A percentile compares a stretch with the other conserved stretches of the same genome.
Evolutionary conservation across 2,113 vertebrate species (phyloP).

Genomic region (Lichenostomus cassidix): DNA sequence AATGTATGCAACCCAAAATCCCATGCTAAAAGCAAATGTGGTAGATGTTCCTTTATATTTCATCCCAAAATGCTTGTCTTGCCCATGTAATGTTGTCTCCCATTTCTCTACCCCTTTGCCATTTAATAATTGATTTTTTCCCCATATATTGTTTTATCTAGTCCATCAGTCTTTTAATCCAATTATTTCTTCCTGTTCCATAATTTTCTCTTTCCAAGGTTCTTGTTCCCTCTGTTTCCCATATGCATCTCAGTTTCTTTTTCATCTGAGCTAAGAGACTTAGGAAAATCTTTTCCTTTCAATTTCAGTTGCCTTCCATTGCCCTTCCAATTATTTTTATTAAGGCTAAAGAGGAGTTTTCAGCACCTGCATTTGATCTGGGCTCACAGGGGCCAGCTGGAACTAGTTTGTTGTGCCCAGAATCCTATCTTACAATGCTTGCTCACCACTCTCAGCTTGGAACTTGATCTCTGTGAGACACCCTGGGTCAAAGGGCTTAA

Average conservation of each 20-base stretch:
- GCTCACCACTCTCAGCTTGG: not conserved
- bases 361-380: not conserved
- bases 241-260: not conserved
- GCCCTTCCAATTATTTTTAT: not conserved
- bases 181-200: not conserved
- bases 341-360: not conserved
- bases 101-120: not conserved
- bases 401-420: not conserved
- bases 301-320: not conserved
- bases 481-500: not conserved
- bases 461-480: not conserved
- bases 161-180: not conserved
- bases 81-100: not conserved
- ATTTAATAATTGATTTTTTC: not conserved
- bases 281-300: not conserved
- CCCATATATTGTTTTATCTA: not conserved
- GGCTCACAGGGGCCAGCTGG: not conserved
- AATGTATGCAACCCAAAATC: not conserved
- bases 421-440: not conserved
- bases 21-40: not conserved
- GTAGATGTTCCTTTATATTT: not conserved
- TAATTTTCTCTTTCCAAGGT: not conserved
- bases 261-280: not conserved
- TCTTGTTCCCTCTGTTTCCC: not conserved
- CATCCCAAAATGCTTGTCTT: not conserved